These are phyloP conservation scores for Notothenia rossii DNA, from an alignment of 2,113 vertebrate species.

Conservation along the genomic window DNA sequence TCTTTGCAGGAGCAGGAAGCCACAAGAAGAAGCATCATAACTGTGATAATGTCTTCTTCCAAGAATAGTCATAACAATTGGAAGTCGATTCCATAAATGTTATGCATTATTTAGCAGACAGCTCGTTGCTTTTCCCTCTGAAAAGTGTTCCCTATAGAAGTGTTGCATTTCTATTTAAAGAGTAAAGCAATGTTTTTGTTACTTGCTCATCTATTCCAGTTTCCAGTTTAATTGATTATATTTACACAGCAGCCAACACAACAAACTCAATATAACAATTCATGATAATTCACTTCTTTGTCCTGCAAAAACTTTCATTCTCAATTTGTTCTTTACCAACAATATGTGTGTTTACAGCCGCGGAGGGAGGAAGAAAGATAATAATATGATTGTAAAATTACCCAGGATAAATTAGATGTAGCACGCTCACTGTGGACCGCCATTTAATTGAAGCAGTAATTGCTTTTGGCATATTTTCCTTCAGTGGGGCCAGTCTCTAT, in stretches of 20 bases:
- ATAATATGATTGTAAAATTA: conserved; percentile 72
- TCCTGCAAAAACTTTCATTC: conserved; percentile 44
- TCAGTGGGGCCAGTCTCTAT: conserved; percentile 45
- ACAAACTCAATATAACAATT: conserved; percentile 34
- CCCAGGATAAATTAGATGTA: conserved; percentile 67
- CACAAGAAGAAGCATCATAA: no score
- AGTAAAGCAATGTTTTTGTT: no score
- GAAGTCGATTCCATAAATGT: no score
- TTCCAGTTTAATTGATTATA: background rate
- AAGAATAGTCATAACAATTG: no score
- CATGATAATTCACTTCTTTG: conserved; percentile 37
- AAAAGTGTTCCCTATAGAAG: no score
- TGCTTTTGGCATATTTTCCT: conserved; percentile 63
- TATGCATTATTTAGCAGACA: no score
- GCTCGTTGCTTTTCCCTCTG: no score
- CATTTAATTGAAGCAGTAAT: conserved; percentile 66
- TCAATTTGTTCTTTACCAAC: conserved; percentile 32
- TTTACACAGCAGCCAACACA: conserved; percentile 8
- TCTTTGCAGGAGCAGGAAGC: no score
- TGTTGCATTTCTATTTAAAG: no score
- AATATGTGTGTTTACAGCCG: conserved; percentile 13
- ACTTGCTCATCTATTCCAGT: no score
- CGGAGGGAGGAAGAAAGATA: background rate
- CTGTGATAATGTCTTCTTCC: no score
- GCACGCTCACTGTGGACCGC: conserved; percentile 38